phyloP scores from a whole-genome alignment of 2,888 invertebrate genomes.

The Drosophila birchii region DNA sequence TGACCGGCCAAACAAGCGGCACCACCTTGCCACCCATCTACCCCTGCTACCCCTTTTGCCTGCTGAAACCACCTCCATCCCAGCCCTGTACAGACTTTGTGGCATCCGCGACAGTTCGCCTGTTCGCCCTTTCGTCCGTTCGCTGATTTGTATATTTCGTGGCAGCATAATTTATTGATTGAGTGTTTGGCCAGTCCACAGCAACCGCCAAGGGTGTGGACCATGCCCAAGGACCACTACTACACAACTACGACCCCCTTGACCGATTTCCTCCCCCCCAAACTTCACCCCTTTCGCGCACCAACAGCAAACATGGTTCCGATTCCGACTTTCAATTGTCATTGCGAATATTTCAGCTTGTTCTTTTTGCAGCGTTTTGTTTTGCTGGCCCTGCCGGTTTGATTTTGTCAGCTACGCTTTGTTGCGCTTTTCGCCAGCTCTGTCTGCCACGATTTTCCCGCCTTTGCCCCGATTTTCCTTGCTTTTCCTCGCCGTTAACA shows the following conservation, averaged over 20 bases:
- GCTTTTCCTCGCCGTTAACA: slow-evolving; percentile 48
- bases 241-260: slow-evolving; percentile 1
- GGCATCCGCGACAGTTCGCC: slow-evolving; percentile 33
- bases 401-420: slow-evolving; percentile 78
- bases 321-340: slow-evolving; percentile 59
- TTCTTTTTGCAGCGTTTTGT: slow-evolving; percentile 31
- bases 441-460: slow-evolving; percentile 17
- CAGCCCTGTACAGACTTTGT: slow-evolving; percentile 31
- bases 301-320: slow-evolving; percentile 24
- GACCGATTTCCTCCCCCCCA: slow-evolving; percentile 1
- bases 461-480: slow-evolving; percentile 11
- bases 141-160: slow-evolving; percentile 75
- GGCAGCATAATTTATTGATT: slow-evolving; percentile 82
- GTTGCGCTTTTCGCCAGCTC: slow-evolving; percentile 74
- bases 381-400: slow-evolving; percentile 57
- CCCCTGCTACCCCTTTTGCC: not conserved
- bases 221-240: slow-evolving; percentile 8
- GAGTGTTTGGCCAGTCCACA: slow-evolving; percentile 70
- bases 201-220: slow-evolving; percentile 13
- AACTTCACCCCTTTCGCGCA: slow-evolving; percentile 1
- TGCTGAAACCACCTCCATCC: not conserved
- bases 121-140: slow-evolving; percentile 44
- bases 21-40: slow-evolving; percentile 19
- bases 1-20: slow-evolving; percentile 73
- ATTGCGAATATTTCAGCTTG: slow-evolving; percentile 53